Base-by-base conservation (phyloP, 2,888 invertebrate genomes). In the Drosophila helvetica region DNA sequence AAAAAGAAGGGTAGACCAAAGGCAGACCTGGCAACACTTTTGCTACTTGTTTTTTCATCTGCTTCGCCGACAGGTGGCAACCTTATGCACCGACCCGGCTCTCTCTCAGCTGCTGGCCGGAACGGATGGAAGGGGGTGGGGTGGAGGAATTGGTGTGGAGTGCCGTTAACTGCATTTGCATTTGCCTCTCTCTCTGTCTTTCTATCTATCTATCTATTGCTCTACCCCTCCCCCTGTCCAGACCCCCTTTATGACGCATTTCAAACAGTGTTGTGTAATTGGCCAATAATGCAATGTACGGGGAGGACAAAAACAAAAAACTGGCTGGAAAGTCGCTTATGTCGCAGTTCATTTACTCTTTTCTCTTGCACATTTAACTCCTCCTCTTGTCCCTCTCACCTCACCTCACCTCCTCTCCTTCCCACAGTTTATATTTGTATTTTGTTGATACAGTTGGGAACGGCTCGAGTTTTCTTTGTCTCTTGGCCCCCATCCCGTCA, bases 41-140 rank as follows among this genome's bases (percentile, higher is more conserved):
- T 22, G 60, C 50, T 53, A 47, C 53, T 42, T 52, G 53, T 60
- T 54, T 27, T 52, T 52, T 25, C 43, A 18, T 6, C 46, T 10
- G 18, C 18, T 10, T 46, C 53, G 15, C 22, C 63, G 53, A 80
- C 80, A 80, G 80, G 84, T 80, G 80, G 84, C 80, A 83, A 83
- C 80, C 57, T 80, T 75, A 75, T 52, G 67, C 70, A 63, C 80
- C 73, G 50, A 15, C 7, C 38, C 38, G 38, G 38, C 38, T 38
- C 38, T 68, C 69, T 61, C 62, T 60, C 62, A 59, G 63, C 56
- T 55, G 48, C 60, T 61, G 61, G 38, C 33, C 30, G 30, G 27
- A 27, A 27, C 27, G 27, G 27, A 2, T 8, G 27, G 8, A 27
- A 27, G 27, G 27, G 27, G 27, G 8, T 7, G 27, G 27, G 27